Evolutionary conservation across 2,797 vertebrate genomes (phyloP).

Genomic region (Salmo trutta): DNA sequence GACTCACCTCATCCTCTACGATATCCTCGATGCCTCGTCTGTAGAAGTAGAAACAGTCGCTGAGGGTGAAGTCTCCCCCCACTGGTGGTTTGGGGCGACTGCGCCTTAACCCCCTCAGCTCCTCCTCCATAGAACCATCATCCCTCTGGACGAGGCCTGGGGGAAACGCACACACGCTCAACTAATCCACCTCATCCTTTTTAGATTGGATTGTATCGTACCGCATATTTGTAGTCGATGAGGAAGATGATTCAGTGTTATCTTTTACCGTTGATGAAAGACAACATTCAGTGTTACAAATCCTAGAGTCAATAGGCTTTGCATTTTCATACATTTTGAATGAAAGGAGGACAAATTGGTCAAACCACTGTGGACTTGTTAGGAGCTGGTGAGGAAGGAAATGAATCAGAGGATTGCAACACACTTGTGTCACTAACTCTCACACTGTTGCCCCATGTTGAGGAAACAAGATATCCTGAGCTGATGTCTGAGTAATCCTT

Average conservation of each 20-base stretch:
- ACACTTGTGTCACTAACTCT: background rate
- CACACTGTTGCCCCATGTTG: background rate
- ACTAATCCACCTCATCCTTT: background rate
- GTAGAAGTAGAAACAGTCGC: conserved; percentile 92
- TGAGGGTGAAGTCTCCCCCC: conserved; percentile 86
- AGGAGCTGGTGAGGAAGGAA: background rate
- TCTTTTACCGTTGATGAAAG: background rate
- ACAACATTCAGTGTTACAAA: background rate
- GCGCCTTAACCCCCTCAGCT: conserved; percentile 81
- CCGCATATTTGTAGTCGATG: background rate
- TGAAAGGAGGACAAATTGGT: background rate
- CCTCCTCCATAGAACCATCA: conserved; percentile 88
- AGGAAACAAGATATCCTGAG: background rate
- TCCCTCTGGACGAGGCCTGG: conserved; percentile 91
- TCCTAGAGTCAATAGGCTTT: background rate
- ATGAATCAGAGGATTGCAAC: background rate
- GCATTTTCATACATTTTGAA: background rate
- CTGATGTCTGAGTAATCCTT: background rate
- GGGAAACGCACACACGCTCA: conserved; percentile 11
- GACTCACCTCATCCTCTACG: conserved; percentile 85
- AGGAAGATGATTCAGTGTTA: background rate
- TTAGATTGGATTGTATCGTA: background rate
- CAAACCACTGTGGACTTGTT: background rate
- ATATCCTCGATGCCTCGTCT: conserved; percentile 92
- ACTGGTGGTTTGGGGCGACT: conserved; percentile 70